Evolutionary conservation across 1,140 invertebrate genomes (phyloP).

Genomic region (Drosophila kurseongensis): DNA sequence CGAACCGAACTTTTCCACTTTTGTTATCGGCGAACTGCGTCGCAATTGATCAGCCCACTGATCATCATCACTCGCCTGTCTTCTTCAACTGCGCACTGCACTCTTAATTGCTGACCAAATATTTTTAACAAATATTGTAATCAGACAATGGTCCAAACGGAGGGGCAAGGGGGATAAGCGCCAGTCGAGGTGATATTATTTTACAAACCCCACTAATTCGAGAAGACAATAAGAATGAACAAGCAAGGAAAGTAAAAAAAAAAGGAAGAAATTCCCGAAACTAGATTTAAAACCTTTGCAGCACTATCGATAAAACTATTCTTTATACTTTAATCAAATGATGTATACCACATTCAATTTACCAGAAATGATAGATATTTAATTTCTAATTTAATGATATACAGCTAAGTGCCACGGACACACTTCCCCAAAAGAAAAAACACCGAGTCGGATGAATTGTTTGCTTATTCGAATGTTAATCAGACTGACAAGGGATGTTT

Average conservation of each 20-base stretch:
- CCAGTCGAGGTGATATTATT: slow-evolving; percentile 10
- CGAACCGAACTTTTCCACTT: slow-evolving; percentile 12
- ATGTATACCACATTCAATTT: too few relatives aligned
- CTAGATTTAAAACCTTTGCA: too few relatives aligned
- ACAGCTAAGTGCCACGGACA: slow-evolving; percentile 1
- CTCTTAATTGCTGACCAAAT: slow-evolving; percentile 73
- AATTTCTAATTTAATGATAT: slow-evolving; percentile 15
- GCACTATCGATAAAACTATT: too few relatives aligned
- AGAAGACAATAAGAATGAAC: too few relatives aligned
- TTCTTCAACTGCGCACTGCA: slow-evolving; percentile 68
- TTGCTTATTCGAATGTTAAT: slow-evolving; percentile 52
- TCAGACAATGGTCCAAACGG: slow-evolving; percentile 46
- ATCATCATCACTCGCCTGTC: slow-evolving; percentile 24
- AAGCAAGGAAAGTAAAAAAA: too few relatives aligned
- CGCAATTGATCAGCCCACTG: slow-evolving; percentile 24
- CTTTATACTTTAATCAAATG: too few relatives aligned
- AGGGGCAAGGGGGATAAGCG: not conserved
- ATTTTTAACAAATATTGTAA: slow-evolving; percentile 76
- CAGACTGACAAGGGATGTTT: slow-evolving; percentile 52
- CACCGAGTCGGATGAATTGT: slow-evolving; percentile 20
- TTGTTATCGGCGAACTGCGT: slow-evolving; percentile 10
- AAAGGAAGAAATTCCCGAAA: too few relatives aligned
- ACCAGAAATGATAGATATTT: not conserved
- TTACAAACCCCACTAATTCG: too few relatives aligned
- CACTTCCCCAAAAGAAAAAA: not conserved